phyloP scores from a whole-genome alignment of 92 coral and sea anemone species.

The Porites lobata region DNA sequence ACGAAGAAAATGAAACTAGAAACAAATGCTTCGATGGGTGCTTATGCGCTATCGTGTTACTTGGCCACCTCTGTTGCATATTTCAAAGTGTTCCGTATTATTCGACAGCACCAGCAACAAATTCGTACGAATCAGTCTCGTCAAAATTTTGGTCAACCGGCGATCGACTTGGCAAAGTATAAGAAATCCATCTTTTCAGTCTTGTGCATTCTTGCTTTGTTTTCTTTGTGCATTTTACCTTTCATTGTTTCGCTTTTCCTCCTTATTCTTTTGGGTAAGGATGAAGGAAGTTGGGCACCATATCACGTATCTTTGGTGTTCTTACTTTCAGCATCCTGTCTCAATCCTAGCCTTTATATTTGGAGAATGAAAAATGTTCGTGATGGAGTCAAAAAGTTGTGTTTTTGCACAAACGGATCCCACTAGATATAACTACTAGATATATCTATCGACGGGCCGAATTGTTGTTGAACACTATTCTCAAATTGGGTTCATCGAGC shows the following conservation, averaged over 20 bases:
- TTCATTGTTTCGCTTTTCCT: background rate
- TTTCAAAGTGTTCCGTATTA: constrained; percentile 9
- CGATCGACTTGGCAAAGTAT: background rate
- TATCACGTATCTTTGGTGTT: too few species aligned
- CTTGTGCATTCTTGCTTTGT: background rate
- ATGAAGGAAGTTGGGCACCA: too few species aligned
- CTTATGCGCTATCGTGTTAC: background rate
- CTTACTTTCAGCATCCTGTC: too few species aligned
- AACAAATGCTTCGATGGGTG: background rate
- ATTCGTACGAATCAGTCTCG: background rate
- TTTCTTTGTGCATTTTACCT: background rate
- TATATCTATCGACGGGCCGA: too few species aligned
- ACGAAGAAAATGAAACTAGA: background rate
- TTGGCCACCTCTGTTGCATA: constrained; percentile 1
- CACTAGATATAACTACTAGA: too few species aligned
- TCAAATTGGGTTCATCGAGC: too few species aligned
- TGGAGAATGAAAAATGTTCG: too few species aligned
- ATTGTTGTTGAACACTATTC: too few species aligned
- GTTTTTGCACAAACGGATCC: too few species aligned
- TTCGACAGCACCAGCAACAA: constrained; percentile 27
- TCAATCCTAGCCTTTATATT: too few species aligned
- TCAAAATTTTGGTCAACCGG: background rate
- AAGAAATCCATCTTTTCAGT: background rate
- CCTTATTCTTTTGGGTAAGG: background rate
- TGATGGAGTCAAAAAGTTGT: too few species aligned